Evolutionary conservation across 2,113 vertebrate species (phyloP).

Genomic region (Merops nubicus): DNA sequence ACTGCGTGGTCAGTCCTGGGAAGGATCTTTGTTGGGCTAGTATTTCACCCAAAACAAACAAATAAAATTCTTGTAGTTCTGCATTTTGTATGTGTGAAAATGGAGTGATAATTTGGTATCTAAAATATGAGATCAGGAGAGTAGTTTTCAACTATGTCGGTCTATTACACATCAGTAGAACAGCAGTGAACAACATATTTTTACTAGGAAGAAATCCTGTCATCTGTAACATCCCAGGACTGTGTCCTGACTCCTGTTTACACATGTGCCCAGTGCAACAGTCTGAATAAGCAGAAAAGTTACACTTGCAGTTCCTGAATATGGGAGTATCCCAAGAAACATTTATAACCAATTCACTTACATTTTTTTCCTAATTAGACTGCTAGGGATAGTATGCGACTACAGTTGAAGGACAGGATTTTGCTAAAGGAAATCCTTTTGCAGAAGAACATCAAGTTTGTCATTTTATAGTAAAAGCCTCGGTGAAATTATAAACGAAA

Average conservation of each 20-base stretch:
- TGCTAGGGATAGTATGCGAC: background rate
- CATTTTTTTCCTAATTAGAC: background rate
- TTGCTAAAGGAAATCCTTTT: background rate
- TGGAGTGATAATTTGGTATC: background rate
- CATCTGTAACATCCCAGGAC: background rate
- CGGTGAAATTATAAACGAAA: background rate
- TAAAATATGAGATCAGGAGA: background rate
- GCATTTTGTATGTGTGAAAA: background rate
- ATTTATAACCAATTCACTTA: background rate
- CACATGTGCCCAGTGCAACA: background rate
- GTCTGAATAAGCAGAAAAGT: background rate
- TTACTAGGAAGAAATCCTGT: background rate
- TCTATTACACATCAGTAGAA: background rate
- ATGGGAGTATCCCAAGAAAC: background rate
- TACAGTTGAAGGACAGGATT: background rate
- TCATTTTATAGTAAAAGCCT: background rate
- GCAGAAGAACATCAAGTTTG: background rate
- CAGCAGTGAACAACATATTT: background rate
- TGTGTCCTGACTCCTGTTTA: background rate
- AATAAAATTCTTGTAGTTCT: background rate
- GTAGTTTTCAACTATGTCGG: background rate
- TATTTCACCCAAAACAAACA: background rate
- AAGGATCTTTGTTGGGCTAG: background rate
- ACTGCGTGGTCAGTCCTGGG: background rate
- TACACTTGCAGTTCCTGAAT: background rate